Conservation (phyloP, 2,888 invertebrate genomes). For the Sericinus montela region DNA sequence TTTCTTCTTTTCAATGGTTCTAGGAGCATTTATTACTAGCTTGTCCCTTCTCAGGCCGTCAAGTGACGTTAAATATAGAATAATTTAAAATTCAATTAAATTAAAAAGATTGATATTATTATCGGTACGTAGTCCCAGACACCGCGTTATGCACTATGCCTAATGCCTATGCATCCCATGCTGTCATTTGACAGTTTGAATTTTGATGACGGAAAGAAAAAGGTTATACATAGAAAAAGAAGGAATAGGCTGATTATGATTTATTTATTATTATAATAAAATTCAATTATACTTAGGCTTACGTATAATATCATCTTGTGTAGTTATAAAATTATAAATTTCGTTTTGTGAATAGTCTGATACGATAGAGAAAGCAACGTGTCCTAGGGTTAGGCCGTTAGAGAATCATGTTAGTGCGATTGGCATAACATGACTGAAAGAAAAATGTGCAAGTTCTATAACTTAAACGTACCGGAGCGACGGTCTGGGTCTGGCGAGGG, state of each 20-base stretch:
- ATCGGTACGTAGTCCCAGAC: too few relatives aligned
- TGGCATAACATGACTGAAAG: conserved; percentile 77
- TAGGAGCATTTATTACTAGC: too few relatives aligned
- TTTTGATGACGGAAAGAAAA: conserved; percentile 78
- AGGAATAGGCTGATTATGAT: conserved; percentile 66
- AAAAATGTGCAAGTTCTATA: conserved; percentile 79
- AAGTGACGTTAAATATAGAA: too few relatives aligned
- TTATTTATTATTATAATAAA: conserved; percentile 43
- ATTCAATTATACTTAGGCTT: conserved; percentile 38
- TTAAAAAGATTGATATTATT: too few relatives aligned
- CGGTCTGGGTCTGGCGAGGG: conserved; percentile 59
- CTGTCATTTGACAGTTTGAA: conserved; percentile 74
- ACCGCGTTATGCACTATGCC: too few relatives aligned
- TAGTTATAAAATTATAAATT: conserved; percentile 37
- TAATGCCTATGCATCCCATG: conserved; percentile 34
- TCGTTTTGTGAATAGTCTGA: conserved; percentile 47
- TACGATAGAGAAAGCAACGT: conserved; percentile 61
- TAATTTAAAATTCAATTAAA: too few relatives aligned
- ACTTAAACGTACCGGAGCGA: conserved; percentile 76
- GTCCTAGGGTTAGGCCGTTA: conserved; percentile 76
- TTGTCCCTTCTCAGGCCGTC: too few relatives aligned
- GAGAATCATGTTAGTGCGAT: conserved; percentile 71
- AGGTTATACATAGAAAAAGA: conserved; percentile 75
- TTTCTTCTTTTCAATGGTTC: too few relatives aligned
- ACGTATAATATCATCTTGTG: conserved; percentile 42